Evolutionary conservation across 30 jellyfish, hydroid and myxozoan genomes (phyloP), one percentile per base, ranked within the genome.

Genomic region (Aurelia aurita): DNA sequence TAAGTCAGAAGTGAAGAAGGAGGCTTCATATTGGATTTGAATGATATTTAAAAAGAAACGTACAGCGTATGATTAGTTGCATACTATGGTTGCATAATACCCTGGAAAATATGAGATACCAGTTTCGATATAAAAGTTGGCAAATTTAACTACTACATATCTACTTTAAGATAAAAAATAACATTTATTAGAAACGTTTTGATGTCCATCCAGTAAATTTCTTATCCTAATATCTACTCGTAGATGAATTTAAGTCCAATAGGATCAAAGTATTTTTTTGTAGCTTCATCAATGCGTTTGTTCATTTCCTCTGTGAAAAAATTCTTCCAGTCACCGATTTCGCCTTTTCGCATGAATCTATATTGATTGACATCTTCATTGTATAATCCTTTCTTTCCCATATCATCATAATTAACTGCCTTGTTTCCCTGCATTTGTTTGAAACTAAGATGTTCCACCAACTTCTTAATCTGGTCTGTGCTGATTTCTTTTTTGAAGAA

Each of bases 241-340:
- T 32, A 70, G 18, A 28, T 35, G 57, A 70, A 70, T 64, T 70
- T 1, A 23, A 70, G 82, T 31, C 82, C 82, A 39, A 46, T 70
- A 4, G 44, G 61, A 28, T 70, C 46, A 16, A 32, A 70, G 8
- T 70, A 4, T 31, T 45, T 23, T 22, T 3, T 66, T 14, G 32
- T 35, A 31, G 64, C 65, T 34, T 70, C 57, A 70, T 70, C 66
- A 66, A 70, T 35, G 22, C 82, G 53, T 35, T 70, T 31, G 57
- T 70, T 70, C 82, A 70, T 70, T 49, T 70, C 82, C 4, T 70
- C 65, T 18, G 65, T 39, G 27, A 70, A 70, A 45, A 31, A 44
- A 20, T 70, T 70, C 66, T 70, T 70, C 82, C 82, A 70, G 34
- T 70, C 82, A 31, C 82, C 82, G 10, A 70, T 35, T 46, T 70